Base-by-base conservation (phyloP, 2,113 vertebrate species). In the Rhynchomys soricoides region DNA sequence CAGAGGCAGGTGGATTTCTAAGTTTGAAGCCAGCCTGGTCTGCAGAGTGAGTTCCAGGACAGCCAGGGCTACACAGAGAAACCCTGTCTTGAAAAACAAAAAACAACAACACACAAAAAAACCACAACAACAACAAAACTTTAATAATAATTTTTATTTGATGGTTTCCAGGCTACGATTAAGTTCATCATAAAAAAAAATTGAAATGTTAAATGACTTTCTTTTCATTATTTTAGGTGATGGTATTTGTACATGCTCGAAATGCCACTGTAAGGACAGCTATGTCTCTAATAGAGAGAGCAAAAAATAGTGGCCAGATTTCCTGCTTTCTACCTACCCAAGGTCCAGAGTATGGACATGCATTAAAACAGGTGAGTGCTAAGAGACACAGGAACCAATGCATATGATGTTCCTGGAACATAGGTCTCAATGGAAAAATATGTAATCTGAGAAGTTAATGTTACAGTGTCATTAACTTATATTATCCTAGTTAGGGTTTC, bases 201-300 rank as follows among this genome's bases (percentile, higher is more conserved):
- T 70, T 82, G 75, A 13, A 66, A 74, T 96, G 95, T 93, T 97
- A 43, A 97, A 91, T 93, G 93, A 4, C 22, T 3, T 96, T 0
- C 71, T 98, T 93, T 96, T 3, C 37, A 96, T 95, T 96, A 57
- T 98, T 98, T 97, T 81, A 99, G 99, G 99, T 99, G 91, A 99
- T 99, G 99, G 99, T 99, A 91, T 99, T 99, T 96, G 99, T 99
- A 88, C 99, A 99, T 91, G 99, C 99, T 93, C 99, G 99, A 94
- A 99, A 99, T 91, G 99, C 99, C 90, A 99, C 99, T 1, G 99
- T 99, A 90, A 98, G 99, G 96, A 99, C 99, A n/a, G 99, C 99
- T 79, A 99, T 99, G 99, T 98, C 98, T 95, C 98, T 99, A 94
- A 99, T 99, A 86, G 99, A 99, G 98, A 99, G 99, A 98, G 99